Percentiles rank a stretch among this genome's conserved stretches.
These are phyloP conservation scores for Fulmarus glacialis DNA, from an alignment of 2,113 vertebrate species.

Conservation along the genomic window DNA sequence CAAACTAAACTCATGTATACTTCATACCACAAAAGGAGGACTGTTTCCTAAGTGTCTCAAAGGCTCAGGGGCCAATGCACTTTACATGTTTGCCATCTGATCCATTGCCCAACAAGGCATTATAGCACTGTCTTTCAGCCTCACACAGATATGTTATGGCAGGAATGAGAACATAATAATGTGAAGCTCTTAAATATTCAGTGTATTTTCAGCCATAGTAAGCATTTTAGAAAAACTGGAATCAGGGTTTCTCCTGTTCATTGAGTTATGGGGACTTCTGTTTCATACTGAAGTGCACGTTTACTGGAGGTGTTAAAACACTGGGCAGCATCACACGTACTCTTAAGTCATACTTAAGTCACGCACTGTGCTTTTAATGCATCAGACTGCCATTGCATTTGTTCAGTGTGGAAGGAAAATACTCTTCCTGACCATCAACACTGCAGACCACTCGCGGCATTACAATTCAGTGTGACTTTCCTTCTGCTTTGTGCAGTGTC, in stretches of 20 bases:
- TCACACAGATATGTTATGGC: not conserved
- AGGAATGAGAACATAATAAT: not conserved
- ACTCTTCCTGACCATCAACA: not conserved
- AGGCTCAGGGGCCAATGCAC: not conserved
- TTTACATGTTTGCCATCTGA: not conserved
- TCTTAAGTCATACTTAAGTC: not conserved
- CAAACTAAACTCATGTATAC: constrained; percentile 2
- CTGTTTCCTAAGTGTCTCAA: not conserved
- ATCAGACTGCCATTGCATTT: not conserved
- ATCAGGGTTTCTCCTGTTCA: not conserved
- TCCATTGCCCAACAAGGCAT: not conserved
- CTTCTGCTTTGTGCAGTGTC: not conserved
- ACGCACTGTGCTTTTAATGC: not conserved
- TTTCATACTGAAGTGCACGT: not conserved
- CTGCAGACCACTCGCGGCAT: not conserved
- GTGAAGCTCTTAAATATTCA: not conserved
- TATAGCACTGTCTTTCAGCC: not conserved
- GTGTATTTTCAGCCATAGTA: not conserved
- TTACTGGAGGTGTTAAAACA: not conserved
- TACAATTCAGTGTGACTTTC: not conserved
- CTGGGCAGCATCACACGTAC: not conserved
- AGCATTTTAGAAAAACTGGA: not conserved
- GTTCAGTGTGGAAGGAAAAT: not conserved
- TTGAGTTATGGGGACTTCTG: not conserved
- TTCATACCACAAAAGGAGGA: not conserved